Base-by-base conservation (phyloP, 2,888 invertebrate genomes). In the Quadroppia sp. region DNA sequence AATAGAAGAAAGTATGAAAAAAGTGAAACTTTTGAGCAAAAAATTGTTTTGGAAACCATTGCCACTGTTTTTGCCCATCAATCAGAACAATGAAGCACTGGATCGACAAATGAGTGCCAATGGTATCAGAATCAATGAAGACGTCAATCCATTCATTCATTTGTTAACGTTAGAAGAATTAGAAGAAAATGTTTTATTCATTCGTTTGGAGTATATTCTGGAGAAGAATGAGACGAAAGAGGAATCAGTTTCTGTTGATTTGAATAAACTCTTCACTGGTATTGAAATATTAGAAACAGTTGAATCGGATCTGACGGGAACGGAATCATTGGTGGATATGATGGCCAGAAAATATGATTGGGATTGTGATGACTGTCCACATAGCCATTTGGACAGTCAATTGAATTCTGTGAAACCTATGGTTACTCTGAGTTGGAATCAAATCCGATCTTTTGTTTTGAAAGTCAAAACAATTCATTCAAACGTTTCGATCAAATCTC, bases 91-190 rank as follows among this genome's bases (percentile, higher is more conserved):
- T 23, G 67, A 42, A 13, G 3, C 15, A 53, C 32, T 67, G 32
- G 61, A 17, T 15, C 36, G 72, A 23, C 28, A 71, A 20, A 61
- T 61, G 11, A 72, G 28, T 59, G 72, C 59, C 11, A 72, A 45
- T 48, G 67, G 59, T 40, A 72, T 72, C 15, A 61, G 30, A 7
- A 32, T 73, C 25, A 73, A 1, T 28, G 6, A 15, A 7, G 30
- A 48, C 2, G 69, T 40, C 42, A 15, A 30, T 59, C 59, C 59
- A 11, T 48, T n/a, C 13, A 83, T 92, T 0, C 89, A 92, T 80
- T 82, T 94, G 70, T 82, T 94, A 15, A 91, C 91, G 0, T 80
- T 92, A 64, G 93, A 94, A 79, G 90, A 90, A 0, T 90, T 89
- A 89, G 86, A 85, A 53, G 77, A 76, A 71, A 82, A 83, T 0